Evolutionary conservation across 2,797 vertebrate genomes (phyloP).

Genomic region (Crenuchus spilurus): DNA sequence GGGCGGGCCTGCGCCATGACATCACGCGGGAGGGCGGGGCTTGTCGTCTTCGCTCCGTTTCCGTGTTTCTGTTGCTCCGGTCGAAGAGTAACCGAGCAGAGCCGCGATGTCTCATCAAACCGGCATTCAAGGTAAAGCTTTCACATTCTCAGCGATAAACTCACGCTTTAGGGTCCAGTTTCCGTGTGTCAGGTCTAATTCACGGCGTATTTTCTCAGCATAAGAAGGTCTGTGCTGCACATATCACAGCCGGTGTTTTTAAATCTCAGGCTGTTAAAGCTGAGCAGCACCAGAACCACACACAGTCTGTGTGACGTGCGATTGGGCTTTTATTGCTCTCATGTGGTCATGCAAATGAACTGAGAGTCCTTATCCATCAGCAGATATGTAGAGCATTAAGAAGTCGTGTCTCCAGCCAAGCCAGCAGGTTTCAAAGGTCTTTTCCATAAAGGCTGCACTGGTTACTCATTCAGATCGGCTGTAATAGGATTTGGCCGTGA

Average conservation of each 20-base stretch:
- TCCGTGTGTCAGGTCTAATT: not conserved
- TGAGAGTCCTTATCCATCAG: not conserved
- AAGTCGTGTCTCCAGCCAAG: not conserved
- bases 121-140: constrained; percentile 82
- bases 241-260: constrained; percentile 12
- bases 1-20: constrained; percentile 40
- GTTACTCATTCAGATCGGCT: not conserved
- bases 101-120: constrained; percentile 86
- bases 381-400: not conserved
- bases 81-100: not conserved
- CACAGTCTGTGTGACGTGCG: constrained; percentile 37
- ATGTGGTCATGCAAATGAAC: constrained; percentile 40
- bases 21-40: constrained; percentile 23
- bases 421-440: constrained; percentile 46
- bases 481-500: not conserved
- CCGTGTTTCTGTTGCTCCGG: constrained; percentile 53
- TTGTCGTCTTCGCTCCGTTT: constrained; percentile 39
- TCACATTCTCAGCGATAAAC: not conserved
- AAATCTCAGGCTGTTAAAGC: constrained; percentile 14
- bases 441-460: constrained; percentile 1
- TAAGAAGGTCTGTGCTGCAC: constrained; percentile 4
- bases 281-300: constrained; percentile 10
- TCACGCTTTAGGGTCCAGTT: not conserved
- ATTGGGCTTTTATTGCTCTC: constrained; percentile 37
- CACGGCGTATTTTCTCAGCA: too few relatives aligned